phyloP scores from a whole-genome alignment of 2,888 invertebrate genomes.

The Drosophila lutescens region DNA sequence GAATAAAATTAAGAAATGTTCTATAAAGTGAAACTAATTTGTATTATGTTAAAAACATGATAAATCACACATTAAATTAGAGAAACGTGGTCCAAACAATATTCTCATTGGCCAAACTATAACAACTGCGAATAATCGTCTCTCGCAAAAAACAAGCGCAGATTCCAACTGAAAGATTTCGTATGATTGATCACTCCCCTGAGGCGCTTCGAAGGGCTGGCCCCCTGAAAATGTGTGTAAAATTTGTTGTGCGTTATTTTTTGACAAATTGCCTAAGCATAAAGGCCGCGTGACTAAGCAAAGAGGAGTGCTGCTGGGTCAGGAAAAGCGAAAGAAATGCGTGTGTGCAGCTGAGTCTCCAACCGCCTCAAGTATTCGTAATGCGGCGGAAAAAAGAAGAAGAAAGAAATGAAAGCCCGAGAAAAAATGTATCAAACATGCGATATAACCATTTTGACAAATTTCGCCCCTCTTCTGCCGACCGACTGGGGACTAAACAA shows the following conservation, averaged over 20 bases:
- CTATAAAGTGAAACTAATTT: not conserved
- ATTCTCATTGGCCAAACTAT: constrained; percentile 58
- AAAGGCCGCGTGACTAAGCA: constrained; percentile 70
- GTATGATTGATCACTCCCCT: constrained; percentile 79
- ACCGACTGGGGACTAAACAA: constrained; percentile 55
- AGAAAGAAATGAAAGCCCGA: constrained; percentile 26
- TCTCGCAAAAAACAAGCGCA: constrained; percentile 29
- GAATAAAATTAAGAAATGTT: not conserved
- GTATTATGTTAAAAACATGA: not conserved
- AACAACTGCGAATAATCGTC: constrained; percentile 68
- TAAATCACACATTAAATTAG: constrained; percentile 2
- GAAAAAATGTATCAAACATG: constrained; percentile 56
- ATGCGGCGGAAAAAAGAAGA: constrained; percentile 57
- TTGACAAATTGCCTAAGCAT: constrained; percentile 70
- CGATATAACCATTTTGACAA: constrained; percentile 77
- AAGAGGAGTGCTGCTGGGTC: constrained; percentile 46
- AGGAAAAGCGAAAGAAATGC: constrained; percentile 45
- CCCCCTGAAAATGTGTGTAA: constrained; percentile 56
- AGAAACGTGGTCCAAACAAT: constrained; percentile 5
- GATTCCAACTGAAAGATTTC: constrained; percentile 20
- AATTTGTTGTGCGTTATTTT: constrained; percentile 51
- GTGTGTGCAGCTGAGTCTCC: constrained; percentile 63
- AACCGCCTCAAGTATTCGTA: constrained; percentile 67
- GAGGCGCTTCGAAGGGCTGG: constrained; percentile 67
- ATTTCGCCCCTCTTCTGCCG: constrained; percentile 45